Conservation (phyloP, 2,888 invertebrate genomes). For the Ametastegia equiseti region DNA sequence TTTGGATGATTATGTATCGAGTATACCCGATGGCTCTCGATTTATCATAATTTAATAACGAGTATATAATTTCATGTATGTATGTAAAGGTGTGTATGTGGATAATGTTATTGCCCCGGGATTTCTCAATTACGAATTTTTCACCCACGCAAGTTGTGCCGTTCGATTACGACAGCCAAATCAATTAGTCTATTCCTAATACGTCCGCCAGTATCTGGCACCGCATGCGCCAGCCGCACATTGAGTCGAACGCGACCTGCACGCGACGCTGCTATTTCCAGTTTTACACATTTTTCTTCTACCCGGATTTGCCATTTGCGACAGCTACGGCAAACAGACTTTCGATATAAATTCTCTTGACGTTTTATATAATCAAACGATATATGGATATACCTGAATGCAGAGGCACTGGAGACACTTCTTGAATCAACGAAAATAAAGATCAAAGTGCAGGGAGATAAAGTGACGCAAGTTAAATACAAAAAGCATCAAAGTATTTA, state of each 20-base stretch:
- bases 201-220: background rate
- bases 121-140: conserved; percentile 23
- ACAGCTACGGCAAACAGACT: background rate
- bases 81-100: too few relatives aligned
- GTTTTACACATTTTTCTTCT: conserved; percentile 26
- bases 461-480: too few relatives aligned
- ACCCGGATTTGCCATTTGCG: background rate
- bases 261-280: conserved; percentile 38
- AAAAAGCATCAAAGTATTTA: too few relatives aligned
- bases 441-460: too few relatives aligned
- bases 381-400: too few relatives aligned
- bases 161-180: conserved; percentile 25
- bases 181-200: conserved; percentile 45
- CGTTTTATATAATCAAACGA: background rate
- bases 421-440: too few relatives aligned
- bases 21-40: too few relatives aligned
- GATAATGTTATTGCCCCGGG: background rate
- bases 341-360: background rate
- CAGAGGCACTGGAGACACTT: too few relatives aligned
- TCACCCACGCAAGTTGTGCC: conserved; percentile 15
- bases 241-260: background rate
- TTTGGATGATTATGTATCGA: too few relatives aligned
- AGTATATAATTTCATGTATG: too few relatives aligned
- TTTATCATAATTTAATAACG: too few relatives aligned
- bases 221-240: background rate